A percentile compares a stretch with the other conserved stretches of the same genome.
Evolutionary conservation across 2,113 vertebrate genomes (phyloP).

Genomic region (Phoxinus phoxinus): DNA sequence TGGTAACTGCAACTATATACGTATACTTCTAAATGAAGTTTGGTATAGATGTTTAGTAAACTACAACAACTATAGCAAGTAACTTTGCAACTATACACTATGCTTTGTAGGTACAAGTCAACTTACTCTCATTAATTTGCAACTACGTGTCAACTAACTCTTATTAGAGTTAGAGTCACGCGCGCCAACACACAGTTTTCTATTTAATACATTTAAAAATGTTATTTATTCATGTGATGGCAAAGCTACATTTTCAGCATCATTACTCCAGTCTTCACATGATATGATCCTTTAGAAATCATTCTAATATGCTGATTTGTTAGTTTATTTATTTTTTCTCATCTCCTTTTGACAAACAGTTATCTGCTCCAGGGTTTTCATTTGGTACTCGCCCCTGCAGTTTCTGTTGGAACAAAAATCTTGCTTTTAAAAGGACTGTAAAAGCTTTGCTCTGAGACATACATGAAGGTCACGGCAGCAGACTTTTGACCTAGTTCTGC

Average conservation of each 20-base stretch:
- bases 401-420: not conserved
- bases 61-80: no score
- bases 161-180: no score
- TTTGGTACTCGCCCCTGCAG: not conserved
- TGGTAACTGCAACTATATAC: no score
- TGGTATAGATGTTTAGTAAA: no score
- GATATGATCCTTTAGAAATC: not conserved
- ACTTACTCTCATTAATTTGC: no score
- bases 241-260: not conserved
- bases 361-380: not conserved
- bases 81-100: no score
- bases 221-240: not conserved
- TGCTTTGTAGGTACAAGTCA: no score
- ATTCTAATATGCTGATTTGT: not conserved
- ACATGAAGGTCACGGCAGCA: constrained; percentile 1
- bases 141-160: no score
- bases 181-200: not conserved
- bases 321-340: not conserved
- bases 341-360: not conserved
- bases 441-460: constrained; percentile 23
- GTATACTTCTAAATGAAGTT: no score
- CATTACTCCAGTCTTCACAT: not conserved
- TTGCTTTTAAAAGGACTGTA: constrained; percentile 7
- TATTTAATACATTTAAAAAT: not conserved
- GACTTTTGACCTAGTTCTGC: constrained; percentile 33